phyloP scores from a whole-genome alignment of 2,797 vertebrate species.

The Megalops cyprinoides region DNA sequence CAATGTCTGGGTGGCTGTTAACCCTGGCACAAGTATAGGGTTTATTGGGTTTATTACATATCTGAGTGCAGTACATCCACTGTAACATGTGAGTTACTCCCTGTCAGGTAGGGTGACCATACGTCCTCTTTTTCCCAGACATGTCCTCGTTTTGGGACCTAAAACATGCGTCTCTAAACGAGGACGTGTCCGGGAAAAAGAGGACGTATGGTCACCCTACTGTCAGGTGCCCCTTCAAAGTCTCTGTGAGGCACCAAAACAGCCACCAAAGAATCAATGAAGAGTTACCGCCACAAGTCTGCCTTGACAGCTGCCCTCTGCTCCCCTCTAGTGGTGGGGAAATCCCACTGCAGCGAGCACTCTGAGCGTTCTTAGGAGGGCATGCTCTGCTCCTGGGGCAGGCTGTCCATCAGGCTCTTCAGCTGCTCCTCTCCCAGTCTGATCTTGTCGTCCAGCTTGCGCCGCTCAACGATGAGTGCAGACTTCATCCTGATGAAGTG shows the following conservation, averaged over 20 bases:
- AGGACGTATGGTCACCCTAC: too few relatives aligned
- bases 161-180: too few relatives aligned
- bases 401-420: constrained; percentile 91
- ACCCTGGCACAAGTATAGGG: constrained; percentile 33
- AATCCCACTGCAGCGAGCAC: constrained; percentile 22
- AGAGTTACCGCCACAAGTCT: not conserved
- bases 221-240: not conserved
- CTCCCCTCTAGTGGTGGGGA: constrained; percentile 56
- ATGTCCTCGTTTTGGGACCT: too few relatives aligned
- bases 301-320: constrained; percentile 43
- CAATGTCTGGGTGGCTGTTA: constrained; percentile 36
- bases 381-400: constrained; percentile 79
- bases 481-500: constrained; percentile 99
- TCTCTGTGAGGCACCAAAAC: not conserved
- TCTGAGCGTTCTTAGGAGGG: constrained; percentile 49
- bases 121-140: too few relatives aligned
- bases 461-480: constrained; percentile 94
- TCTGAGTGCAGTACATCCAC: constrained; percentile 18
- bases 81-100: not conserved
- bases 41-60: constrained; percentile 33
- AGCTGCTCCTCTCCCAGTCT: constrained; percentile 97
- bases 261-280: not conserved
- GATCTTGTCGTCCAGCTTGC: constrained; percentile 97
- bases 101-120: too few relatives aligned
- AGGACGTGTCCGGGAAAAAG: too few relatives aligned